phyloP scores from a whole-genome alignment of 2,797 vertebrate genomes.

The Tapera naevia region DNA sequence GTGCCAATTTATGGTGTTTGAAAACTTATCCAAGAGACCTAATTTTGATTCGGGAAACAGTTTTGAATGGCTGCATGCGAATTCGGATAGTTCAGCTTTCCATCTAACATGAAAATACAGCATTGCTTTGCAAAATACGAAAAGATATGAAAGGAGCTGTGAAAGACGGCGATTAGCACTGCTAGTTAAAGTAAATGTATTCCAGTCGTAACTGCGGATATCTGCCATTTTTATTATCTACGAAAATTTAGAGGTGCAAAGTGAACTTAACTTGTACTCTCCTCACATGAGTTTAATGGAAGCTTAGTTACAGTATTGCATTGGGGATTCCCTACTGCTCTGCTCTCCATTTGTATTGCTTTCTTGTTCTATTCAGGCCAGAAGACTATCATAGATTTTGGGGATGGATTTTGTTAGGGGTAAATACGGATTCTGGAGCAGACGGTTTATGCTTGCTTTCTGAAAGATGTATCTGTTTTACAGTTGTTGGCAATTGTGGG shows the following conservation, averaged over 20 bases:
- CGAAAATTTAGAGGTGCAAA: neutral
- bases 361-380: neutral
- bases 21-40: neutral
- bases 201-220: neutral
- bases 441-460: neutral
- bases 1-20: neutral
- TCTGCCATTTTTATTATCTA: neutral
- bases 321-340: neutral
- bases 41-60: neutral
- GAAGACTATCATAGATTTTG: neutral
- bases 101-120: neutral
- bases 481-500: neutral
- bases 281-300: neutral
- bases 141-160: neutral
- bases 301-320: accelerated
- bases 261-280: neutral
- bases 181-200: neutral
- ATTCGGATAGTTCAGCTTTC: neutral
- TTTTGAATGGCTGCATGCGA: neutral
- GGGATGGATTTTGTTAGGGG: neutral
- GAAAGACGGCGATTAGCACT: neutral
- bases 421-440: neutral
- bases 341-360: neutral
- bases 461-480: accelerated
- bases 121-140: neutral